These are phyloP conservation scores for Gavia stellata DNA, from an alignment of 2,113 vertebrate genomes.

Conservation along the genomic window DNA sequence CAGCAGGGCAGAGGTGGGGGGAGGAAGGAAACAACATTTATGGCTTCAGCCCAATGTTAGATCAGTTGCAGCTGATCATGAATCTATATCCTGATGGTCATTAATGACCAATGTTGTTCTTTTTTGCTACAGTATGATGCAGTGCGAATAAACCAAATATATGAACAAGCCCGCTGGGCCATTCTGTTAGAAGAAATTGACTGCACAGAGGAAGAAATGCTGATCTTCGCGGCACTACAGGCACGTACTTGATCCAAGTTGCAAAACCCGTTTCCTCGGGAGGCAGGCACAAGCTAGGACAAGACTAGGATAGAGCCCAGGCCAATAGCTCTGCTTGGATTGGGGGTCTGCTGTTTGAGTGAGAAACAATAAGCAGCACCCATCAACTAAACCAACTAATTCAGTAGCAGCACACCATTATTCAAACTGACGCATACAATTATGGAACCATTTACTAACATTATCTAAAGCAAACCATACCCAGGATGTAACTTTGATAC, in stretches of 20 bases:
- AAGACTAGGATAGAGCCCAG: neutral
- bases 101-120: neutral
- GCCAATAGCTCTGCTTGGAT: neutral
- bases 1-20: neutral
- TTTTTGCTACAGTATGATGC: slow-evolving; percentile 83
- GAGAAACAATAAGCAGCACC: neutral
- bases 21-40: neutral
- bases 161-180: slow-evolving; percentile 94
- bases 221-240: slow-evolving; percentile 96
- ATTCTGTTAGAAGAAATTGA: slow-evolving; percentile 95
- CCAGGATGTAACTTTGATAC: neutral
- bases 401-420: neutral
- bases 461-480: neutral
- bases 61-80: neutral
- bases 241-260: slow-evolving; percentile 61
- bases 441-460: neutral
- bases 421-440: neutral
- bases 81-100: neutral
- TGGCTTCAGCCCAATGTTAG: neutral
- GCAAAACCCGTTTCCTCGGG: slow-evolving; percentile 3
- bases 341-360: neutral
- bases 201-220: slow-evolving; percentile 96
- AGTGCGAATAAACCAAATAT: slow-evolving; percentile 93
- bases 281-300: slow-evolving; percentile 45
- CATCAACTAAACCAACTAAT: neutral